Evolutionary conservation across 2,797 vertebrate genomes (phyloP), one percentile per base, ranked within the genome.

Genomic region (Buphagus erythrorhynchus): DNA sequence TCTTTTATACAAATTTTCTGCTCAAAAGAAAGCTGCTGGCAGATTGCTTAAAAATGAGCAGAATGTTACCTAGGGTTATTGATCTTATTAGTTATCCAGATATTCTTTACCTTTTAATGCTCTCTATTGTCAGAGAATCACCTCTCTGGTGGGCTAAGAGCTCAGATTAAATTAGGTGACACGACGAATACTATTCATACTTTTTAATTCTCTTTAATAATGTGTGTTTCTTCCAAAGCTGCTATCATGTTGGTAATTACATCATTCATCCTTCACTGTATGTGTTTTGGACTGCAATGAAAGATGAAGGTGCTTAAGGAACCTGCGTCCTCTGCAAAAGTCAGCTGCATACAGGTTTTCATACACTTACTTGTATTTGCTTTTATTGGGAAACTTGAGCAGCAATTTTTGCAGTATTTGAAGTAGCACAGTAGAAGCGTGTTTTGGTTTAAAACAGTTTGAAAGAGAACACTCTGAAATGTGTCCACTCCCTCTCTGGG

Each of bases 331-430:
- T 85, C 33, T 80, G 78, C 17, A 94, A 75, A 72, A 77, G 25
- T 48, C 86, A 72, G 5, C 63, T 96, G 72, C 86, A 55, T 92
- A 67, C 46, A 75, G 24, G 67, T 93, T 83, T 73, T 91, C 45
- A 66, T 71, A 81, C 13, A 31, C 67, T 93, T 83, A 80, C 25
- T 88, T 68, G 11, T 28, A 88, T 88, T 65, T 28, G n/a, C 7
- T 26, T 91, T 86, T 54, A 61, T 8, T 90, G 78, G 59, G 83
- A 95, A 97, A 87, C 73, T 35, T 91, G 68, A 97, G 59, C 71
- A 79, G 48, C 20, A 91, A 77, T 96, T 78, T 95, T 90, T 69
- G 16, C 79, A 93, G 35, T 88, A 86, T 89, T 93, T 96, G 73
- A 92, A 88, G 35, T 76, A 94, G 16, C 82, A 68, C 8, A 57